Evolutionary conservation across 2,888 invertebrate species (phyloP), one percentile per base, ranked within the genome.

Genomic region (Drosophila incognita): DNA sequence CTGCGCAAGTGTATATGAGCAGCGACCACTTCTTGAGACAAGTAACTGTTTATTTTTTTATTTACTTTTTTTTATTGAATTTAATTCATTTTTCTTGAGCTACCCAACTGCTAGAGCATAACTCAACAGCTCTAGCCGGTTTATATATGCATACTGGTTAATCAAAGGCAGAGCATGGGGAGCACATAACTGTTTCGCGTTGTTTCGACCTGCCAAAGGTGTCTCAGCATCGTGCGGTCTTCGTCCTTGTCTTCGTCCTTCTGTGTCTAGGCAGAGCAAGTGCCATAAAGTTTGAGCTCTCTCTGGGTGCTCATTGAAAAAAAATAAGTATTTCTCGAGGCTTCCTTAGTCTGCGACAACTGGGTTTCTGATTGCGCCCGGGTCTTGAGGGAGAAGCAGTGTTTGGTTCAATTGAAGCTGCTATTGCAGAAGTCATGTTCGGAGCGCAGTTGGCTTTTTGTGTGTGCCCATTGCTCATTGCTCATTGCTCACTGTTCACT

Each of bases 61-160:
- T 3, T 33, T 42, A 51, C 5, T 29, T 21, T 27, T 76, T 76
- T 65, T 38, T 80, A 84, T 84, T 83, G 84, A 88, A 88, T 88
- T 85, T 67, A 79, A 88, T 83, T 69, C 57, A 68, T 83, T 86
- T 86, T 74, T 81, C 66, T 74, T 49, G 29, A 53, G 57, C 52
- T 64, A 64, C 48, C 81, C 81, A 65, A 54, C 77, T 82, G 85
- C 56, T 68, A 51, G 58, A 66, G 60, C 82, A 79, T 73, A 51
- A 69, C 49, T 67, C 63, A 67, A 42, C 60, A 49, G 36, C 24
- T 40, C 10, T 49, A 66, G 53, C 53, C 42, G 70, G 61, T 60
- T 68, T 56, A 67, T 87, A 68, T 74, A 60, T 76, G 76, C 57
- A 61, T 74, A 60, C 42, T 29, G 60, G 78, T 86, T 85, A 88